phyloP scores from a whole-genome alignment of 2,113 vertebrate species.

The Delphinus delphis region DNA sequence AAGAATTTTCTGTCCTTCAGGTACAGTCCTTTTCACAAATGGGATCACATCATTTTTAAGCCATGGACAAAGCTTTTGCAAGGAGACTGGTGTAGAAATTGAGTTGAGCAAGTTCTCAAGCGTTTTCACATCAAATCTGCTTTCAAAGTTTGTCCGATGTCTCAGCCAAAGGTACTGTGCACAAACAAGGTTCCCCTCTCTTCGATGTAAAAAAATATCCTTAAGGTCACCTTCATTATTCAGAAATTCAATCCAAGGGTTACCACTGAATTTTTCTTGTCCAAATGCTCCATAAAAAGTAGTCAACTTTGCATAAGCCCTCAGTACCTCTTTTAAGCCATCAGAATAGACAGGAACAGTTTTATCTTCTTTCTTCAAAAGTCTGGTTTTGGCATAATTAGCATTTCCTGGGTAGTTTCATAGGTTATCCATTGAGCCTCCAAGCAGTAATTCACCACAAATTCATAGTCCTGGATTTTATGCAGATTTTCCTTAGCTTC shows the following conservation, averaged over 20 bases:
- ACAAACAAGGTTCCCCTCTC: constrained; percentile 88
- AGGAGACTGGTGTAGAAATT: constrained; percentile 86
- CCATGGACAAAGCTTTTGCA: constrained; percentile 90
- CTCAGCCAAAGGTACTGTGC: constrained; percentile 97
- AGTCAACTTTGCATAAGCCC: constrained; percentile 91
- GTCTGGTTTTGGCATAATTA: constrained; percentile 88
- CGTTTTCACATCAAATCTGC: constrained; percentile 85
- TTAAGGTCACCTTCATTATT: constrained; percentile 88
- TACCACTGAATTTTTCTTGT: constrained; percentile 91
- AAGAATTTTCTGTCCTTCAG: constrained; percentile 91
- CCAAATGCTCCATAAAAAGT: constrained; percentile 94
- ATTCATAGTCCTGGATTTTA: constrained; percentile 95
- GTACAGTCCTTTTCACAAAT: constrained; percentile 89
- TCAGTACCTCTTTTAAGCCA: constrained; percentile 87
- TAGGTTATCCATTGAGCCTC: constrained; percentile 94
- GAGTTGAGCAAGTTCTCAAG: constrained; percentile 89
- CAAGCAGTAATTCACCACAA: constrained; percentile 95
- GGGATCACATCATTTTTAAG: constrained; percentile 92
- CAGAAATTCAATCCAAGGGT: constrained; percentile 95
- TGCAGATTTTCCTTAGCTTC: constrained; percentile 92
- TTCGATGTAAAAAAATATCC: constrained; percentile 87
- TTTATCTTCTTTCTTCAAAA: constrained; percentile 83
- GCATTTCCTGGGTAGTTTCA: constrained; percentile 93
- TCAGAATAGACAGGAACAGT: constrained; percentile 54
- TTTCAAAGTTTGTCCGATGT: constrained; percentile 91